Base-by-base conservation (phyloP, 2,797 vertebrate genomes). In the Nyctalus aviator region DNA sequence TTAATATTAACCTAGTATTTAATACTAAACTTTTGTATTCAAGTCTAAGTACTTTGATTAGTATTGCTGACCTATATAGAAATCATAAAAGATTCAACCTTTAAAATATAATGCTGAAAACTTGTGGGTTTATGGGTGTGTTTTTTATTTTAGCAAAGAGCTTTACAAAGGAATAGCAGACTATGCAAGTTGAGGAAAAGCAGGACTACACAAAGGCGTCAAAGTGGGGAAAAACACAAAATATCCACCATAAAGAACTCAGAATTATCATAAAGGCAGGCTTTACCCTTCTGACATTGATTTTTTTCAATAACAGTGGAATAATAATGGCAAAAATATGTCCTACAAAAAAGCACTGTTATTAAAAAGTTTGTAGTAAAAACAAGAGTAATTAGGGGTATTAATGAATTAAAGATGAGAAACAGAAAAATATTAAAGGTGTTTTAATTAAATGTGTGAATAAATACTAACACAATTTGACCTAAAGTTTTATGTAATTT, bases 141-240 rank as follows among this genome's bases (percentile, higher is more conserved):
- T 50, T 50, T 14, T 50, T 50, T 7, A 8, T 25, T 72, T 27
- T 76, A 71, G 20, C 23, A 59, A 88, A 30, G 13, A 84, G 11
- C 53, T 32, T 93, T 87, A 23, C 48, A 81, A 79, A 93, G 35
- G 11, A 75, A 32, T 59, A 9, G 21, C 0, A 64, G 13, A 46
- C 0, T 3, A 0, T 25, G 2, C 1, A 35, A 18, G 1, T 1
- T 30, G n/a, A 3, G 8, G 11, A 48, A 64, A 12, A 32, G 2
- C 0, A 59, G n/a, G 91, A 25, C 14, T 53, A 44, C 2, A 1
- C 0, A 12, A 59, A 11, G 10, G 25, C 8, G 30, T 82, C 1
- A 3, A 3, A 32, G 15, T 1, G 79, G 14, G 53, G 48, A 72
- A 83, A 75, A 2, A 55, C 44, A 50, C 18, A 66, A 59, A 41